Evolutionary conservation across 2,113 vertebrate species (phyloP).

Genomic region (Recurvirostra avosetta): DNA sequence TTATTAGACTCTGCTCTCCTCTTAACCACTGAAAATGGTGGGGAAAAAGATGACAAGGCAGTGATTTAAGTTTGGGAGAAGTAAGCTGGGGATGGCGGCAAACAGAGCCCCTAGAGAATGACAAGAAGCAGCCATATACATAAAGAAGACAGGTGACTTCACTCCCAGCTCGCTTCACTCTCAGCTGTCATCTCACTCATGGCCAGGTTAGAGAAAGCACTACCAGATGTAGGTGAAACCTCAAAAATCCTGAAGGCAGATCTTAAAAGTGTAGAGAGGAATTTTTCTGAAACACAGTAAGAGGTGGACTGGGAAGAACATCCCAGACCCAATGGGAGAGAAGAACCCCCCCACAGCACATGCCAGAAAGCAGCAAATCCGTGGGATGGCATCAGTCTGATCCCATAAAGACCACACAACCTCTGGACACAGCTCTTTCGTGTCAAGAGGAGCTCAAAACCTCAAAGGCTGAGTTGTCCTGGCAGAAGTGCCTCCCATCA

Average conservation of each 20-base stretch:
- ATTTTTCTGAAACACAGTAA: not conserved
- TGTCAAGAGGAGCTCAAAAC: not conserved
- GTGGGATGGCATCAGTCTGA: not conserved
- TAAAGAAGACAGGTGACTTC: not conserved
- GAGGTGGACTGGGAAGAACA: not conserved
- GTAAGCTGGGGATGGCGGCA: not conserved
- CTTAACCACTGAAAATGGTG: not conserved
- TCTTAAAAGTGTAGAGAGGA: not conserved
- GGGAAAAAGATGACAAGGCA: not conserved
- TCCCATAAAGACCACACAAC: not conserved
- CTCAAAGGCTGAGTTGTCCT: not conserved
- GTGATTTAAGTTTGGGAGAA: not conserved
- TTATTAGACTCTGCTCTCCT: not conserved
- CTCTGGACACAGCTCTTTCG: not conserved
- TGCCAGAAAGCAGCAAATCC: not conserved
- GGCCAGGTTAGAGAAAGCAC: not conserved
- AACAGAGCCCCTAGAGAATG: not conserved
- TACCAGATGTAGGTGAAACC: not conserved
- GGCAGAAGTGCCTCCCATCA: not conserved
- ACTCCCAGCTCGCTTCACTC: not conserved
- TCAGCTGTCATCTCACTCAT: not conserved
- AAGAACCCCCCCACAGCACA: fast-evolving
- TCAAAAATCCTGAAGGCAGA: not conserved
- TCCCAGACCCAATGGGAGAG: not conserved
- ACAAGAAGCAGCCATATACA: not conserved